phyloP scores from a whole-genome alignment of 1,140 invertebrate species.

The Caenorhabditis elegans region WBcel235 BX284606.5:12073001-12073500 shows the following conservation, averaged over 20 bases:
- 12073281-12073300: neutral
- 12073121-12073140: neutral
- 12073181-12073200: neutral
- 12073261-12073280: neutral
- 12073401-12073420: neutral
- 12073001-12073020: no score
- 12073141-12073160: neutral
- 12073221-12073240: slow-evolving; percentile 21
- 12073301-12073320: neutral
- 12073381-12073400: neutral
- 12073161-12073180: neutral
- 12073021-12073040: neutral
- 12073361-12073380: neutral
- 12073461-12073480: slow-evolving; percentile 1
- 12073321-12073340: slow-evolving; percentile 13
- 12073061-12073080: neutral
- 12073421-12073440: neutral
- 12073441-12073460: neutral
- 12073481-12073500: no score
- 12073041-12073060: neutral
- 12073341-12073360: slow-evolving; percentile 13
- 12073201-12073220: neutral
- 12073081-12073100: neutral
- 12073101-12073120: neutral
- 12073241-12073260: neutral